Base-by-base conservation (phyloP, 2,113 vertebrate genomes). In the Pomatorhinus ruficollis region DNA sequence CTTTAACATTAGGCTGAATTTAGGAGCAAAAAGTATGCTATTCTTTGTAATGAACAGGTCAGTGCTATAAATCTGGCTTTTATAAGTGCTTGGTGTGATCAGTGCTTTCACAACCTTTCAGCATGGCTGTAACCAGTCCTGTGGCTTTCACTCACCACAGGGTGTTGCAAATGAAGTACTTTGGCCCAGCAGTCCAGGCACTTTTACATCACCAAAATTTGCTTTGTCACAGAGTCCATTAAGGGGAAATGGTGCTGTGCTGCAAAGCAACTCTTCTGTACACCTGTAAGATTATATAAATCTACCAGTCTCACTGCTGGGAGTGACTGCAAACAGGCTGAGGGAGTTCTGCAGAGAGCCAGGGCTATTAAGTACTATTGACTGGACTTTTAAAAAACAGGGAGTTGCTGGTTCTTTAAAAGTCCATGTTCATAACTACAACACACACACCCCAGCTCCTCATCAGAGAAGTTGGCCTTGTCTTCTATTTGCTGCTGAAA, bases 191-290 rank as follows among this genome's bases (percentile, higher is more conserved):
- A 80, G 68, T 50, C 50, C 28, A 21, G 53, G 64, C 52, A 71
- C 64, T 90, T 90, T 49, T 75, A 94, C 68, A 81, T 59, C 64
- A 75, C 31, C 5, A 4, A 90, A 80, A 95, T 89, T 49, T 84
- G 85, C 90, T 93, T 89, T 94, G 87, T 96, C 93, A 71, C 80
- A 68, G 60, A 90, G 27, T 80, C 85, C 79, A 83, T 96, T 94
- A 93, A 80, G 64, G 23, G 28, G 60, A 88, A 95, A 94, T 2
- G 5, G 60, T 60, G 24, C 83, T 8, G 3, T 0, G 3, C 79
- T 89, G 64, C 56, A 90, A 90, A 87, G 83, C 56, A 83, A 53
- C 60, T 93, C 64, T 75, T 90, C 79, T 74, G 64, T 94, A 84
- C 31, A 69, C 49, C 39, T 8, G 10, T 86, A 94, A 95, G 89